phyloP scores from a whole-genome alignment of 1,140 invertebrate genomes.

The Latrodectus geometricus region DNA sequence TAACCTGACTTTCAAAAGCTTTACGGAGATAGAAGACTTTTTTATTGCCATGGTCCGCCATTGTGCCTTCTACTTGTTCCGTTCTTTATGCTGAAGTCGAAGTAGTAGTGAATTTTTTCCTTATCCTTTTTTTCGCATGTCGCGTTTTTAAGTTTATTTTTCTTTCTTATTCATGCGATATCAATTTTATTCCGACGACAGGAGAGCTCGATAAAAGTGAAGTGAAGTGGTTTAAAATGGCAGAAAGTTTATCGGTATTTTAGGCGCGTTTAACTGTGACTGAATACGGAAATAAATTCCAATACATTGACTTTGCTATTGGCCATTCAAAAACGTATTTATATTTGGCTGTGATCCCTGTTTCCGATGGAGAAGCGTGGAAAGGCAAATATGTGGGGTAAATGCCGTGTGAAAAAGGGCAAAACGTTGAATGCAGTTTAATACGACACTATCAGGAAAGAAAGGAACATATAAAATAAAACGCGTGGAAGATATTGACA shows the following conservation, averaged over 20 bases:
- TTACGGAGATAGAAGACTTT: slow-evolving; percentile 59
- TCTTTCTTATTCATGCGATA: slow-evolving; percentile 43
- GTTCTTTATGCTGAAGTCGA: slow-evolving; percentile 51
- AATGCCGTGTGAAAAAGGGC: slow-evolving; percentile 57
- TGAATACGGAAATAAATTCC: slow-evolving; percentile 60
- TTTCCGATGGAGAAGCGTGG: slow-evolving; percentile 20
- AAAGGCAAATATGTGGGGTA: slow-evolving; percentile 40
- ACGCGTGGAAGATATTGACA: slow-evolving; percentile 10
- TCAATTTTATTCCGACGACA: slow-evolving; percentile 60
- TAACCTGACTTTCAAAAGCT: slow-evolving; percentile 60
- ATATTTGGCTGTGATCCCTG: slow-evolving; percentile 58
- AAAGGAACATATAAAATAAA: slow-evolving; percentile 44
- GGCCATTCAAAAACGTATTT: slow-evolving; percentile 60
- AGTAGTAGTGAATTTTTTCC: slow-evolving; percentile 39
- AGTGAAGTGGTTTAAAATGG: slow-evolving; percentile 60
- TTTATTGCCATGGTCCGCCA: slow-evolving; percentile 55
- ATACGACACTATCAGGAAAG: slow-evolving; percentile 38
- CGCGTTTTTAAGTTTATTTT: slow-evolving; percentile 33
- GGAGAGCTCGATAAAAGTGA: slow-evolving; percentile 58
- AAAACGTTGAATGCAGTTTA: slow-evolving; percentile 54
- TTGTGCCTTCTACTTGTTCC: slow-evolving; percentile 39
- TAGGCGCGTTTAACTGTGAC: slow-evolving; percentile 59
- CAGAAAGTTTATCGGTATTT: slow-evolving; percentile 60
- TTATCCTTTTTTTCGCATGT: slow-evolving; percentile 18
- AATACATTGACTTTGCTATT: slow-evolving; percentile 58